phyloP scores from a whole-genome alignment of 2,888 invertebrate genomes.

The Pollenia amentaria region DNA sequence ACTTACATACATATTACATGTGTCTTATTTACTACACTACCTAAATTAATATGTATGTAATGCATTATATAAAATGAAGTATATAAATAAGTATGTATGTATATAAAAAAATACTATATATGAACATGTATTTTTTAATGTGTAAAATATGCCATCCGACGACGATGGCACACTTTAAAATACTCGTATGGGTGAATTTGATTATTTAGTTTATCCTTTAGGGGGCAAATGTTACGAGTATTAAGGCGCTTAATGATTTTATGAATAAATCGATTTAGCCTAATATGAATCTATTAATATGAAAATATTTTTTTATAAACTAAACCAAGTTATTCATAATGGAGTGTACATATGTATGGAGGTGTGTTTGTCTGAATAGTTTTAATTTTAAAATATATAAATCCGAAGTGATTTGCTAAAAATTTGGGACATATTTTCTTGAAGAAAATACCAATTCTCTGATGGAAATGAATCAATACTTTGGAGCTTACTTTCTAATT shows the following conservation, averaged over 20 bases:
- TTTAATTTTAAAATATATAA: not conserved
- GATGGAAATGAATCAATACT: slow-evolving; percentile 25
- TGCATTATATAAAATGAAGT: no score
- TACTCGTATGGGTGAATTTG: not conserved
- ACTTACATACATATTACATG: no score
- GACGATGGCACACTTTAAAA: no score
- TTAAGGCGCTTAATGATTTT: slow-evolving; percentile 62
- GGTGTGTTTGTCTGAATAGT: slow-evolving; percentile 11
- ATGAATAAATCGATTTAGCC: slow-evolving; percentile 81
- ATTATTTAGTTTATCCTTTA: not conserved
- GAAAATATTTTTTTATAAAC: slow-evolving; percentile 75
- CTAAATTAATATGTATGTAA: no score
- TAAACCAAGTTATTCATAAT: slow-evolving; percentile 82
- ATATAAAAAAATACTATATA: no score
- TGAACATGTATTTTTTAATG: no score
- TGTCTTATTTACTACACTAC: no score
- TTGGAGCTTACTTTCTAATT: slow-evolving; percentile 62
- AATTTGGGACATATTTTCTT: slow-evolving; percentile 13
- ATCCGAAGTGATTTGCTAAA: slow-evolving; percentile 17
- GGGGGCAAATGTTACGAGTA: slow-evolving; percentile 70
- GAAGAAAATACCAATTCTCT: no score
- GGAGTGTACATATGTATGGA: not conserved
- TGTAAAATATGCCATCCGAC: no score
- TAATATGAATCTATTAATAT: slow-evolving; percentile 42
- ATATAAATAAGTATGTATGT: no score